Evolutionary conservation across 2,797 vertebrate genomes (phyloP).

Genomic region (Odontamblyopus rebecca): DNA sequence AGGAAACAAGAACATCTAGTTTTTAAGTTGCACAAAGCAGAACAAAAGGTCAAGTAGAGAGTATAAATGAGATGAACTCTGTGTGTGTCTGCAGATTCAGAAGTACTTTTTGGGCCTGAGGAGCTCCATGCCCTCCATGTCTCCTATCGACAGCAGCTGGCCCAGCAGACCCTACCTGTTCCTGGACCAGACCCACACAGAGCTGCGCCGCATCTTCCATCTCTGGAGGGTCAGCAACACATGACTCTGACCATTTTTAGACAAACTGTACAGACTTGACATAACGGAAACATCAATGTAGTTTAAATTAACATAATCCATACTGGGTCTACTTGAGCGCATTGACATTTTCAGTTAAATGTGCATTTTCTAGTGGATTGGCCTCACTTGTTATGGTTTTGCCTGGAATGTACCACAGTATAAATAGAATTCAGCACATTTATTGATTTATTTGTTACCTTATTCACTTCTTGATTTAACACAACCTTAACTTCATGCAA

Average conservation of each 20-base stretch:
- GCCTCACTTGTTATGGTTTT: no score
- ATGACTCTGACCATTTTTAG: not conserved
- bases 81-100: slow-evolving; percentile 80
- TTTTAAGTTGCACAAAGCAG: not conserved
- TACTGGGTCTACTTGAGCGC: no score
- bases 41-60: not conserved
- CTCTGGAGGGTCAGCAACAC: slow-evolving; percentile 88
- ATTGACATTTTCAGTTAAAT: no score
- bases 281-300: not conserved
- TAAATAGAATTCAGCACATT: no score
- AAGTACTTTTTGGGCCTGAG: slow-evolving; percentile 95
- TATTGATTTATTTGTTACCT: no score
- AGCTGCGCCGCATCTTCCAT: slow-evolving; percentile 91
- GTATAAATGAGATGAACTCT: not conserved
- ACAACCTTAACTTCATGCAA: no score
- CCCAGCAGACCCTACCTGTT: slow-evolving; percentile 88
- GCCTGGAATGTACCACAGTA: no score
- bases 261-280: no score
- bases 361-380: no score
- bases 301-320: not conserved
- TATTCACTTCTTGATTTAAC: no score
- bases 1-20: no score
- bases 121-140: slow-evolving; percentile 89
- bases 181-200: slow-evolving; percentile 86
- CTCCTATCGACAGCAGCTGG: slow-evolving; percentile 93